Base-by-base conservation (phyloP, 2,113 vertebrate genomes). In the Holacanthus passer region DNA sequence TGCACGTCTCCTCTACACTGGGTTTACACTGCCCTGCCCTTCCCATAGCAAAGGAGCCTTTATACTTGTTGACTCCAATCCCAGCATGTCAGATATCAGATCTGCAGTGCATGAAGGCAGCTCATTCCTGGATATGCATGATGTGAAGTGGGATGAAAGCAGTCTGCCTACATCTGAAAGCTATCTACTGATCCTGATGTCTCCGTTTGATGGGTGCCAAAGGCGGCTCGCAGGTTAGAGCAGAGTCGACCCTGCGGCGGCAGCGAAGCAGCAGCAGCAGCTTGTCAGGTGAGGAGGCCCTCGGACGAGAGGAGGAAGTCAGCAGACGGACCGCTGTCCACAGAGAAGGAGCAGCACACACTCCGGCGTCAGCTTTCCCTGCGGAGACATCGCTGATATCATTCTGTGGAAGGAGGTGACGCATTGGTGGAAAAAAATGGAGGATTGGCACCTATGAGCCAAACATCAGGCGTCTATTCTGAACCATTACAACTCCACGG, bases 361-460 rank as follows among this genome's bases (percentile, higher is more conserved):
- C 84, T 27, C 29, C 81, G 31, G 0, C 91, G 90, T 13, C 89
- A 93, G 24, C 83, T 89, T 1, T 94, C 94, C 64, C 90, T 95
- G 69, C 76, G 93, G 48, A 89, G 91, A 72, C 93, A 94, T 43
- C 93, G 92, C 83, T 95, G 88, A 96, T 50, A 62, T 79, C 71
- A 59, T 5, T 80, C 58, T 56, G 32, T 47, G 63, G 78, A 58
- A 32, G 50, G 73, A 50, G 32, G 8, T 19, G 24, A 56, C 48
- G 55, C 14, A n/a, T 27, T 14, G 13, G 12, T 31, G 50, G 41
- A 48, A 59, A 5, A 37, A 52, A 37, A 62, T 32, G n/a, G 27
- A 60, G 5, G 73, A 62, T 75, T 64, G 37, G 24, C 56, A 65
- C 3, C 14, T 3, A 11, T 11, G n/a, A 20, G 39, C 35, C 24